Evolutionary conservation across 2,888 invertebrate species (phyloP), one percentile per base, ranked within the genome.

Genomic region (Trachelus tabidus): DNA sequence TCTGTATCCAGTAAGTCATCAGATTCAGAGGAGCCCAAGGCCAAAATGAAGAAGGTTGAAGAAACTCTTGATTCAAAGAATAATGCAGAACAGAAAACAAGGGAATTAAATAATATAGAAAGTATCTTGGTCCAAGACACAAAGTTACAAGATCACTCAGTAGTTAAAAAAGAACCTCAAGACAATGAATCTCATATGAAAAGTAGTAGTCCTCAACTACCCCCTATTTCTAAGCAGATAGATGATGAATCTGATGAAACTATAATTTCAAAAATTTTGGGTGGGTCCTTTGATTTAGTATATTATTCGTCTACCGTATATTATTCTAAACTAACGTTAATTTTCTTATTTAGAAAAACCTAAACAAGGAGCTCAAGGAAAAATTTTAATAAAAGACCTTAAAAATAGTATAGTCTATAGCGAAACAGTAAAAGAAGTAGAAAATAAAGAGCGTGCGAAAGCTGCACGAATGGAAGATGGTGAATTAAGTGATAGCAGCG

Each of bases 361-460:
- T n/a, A 92, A 91, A 82, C 87, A 93, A 85, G 90, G 92, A 69
- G 80, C 84, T 68, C 88, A 88, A 81, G 91, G 92, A 73, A 95
- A 94, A 92, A 95, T 95, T 84, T 92, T 93, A 85, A 95, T 95
- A 81, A 95, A 95, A 88, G 94, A 95, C 89, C 91, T 95, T 23
- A 95, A 95, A 86, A 94, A 94, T 80, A 95, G 95, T 88, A 91
- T 93, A 33, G 94, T 95, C 33, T 95, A 94, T 91, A 94, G 94
- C 85, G 94, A 94, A 82, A 94, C 94, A 11, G 94, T 95, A 0
- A 94, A 94, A 85, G 93, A 94, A 88, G 94, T 94, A 69, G 94
- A 95, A 86, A 94, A 94, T 83, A 94, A 94, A 85, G 94, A 94
- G 33, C 93, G 93, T 79, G 93, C 93, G 79, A 94, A 93, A 87